Percentiles rank a stretch among this genome's conserved stretches.
These are phyloP conservation scores for Temnothorax rugatulus DNA, from an alignment of 2,888 invertebrate species.

Conservation along the genomic window DNA sequence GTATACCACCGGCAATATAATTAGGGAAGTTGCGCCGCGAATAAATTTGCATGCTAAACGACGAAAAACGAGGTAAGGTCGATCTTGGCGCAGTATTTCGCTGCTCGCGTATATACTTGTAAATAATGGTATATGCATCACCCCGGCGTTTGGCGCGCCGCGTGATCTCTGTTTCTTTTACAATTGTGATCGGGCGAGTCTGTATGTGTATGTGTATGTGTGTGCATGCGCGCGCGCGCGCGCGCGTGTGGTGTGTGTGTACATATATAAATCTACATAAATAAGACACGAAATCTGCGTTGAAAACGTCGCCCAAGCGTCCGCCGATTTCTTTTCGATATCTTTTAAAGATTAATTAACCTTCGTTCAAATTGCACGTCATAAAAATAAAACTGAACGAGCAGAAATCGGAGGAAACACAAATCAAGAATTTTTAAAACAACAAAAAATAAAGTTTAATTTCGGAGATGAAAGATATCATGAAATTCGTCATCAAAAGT, in stretches of 20 bases:
- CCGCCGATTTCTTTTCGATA: slow-evolving; percentile 17
- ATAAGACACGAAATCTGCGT: slow-evolving; percentile 70
- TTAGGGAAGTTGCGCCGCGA: slow-evolving; percentile 55
- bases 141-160: slow-evolving; percentile 67
- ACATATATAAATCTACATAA: slow-evolving; percentile 69
- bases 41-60: slow-evolving; percentile 58
- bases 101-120: slow-evolving; percentile 76
- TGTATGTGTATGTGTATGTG: slow-evolving; percentile 55
- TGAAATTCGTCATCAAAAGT: background rate
- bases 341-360: background rate
- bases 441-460: background rate
- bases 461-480: background rate
- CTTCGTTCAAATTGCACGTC: slow-evolving; percentile 22
- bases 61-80: slow-evolving; percentile 70
- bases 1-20: slow-evolving; percentile 52
- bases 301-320: slow-evolving; percentile 60
- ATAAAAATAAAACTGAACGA: background rate
- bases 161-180: slow-evolving; percentile 67
- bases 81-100: slow-evolving; percentile 75
- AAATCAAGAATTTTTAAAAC: background rate
- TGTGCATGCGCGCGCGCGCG: slow-evolving; percentile 54
- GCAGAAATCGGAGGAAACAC: background rate
- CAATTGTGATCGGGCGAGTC: slow-evolving; percentile 78
- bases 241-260: slow-evolving; percentile 51
- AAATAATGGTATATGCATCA: slow-evolving; percentile 75